A percentile compares a stretch with the other conserved stretches of the same genome.
phyloP scores from a whole-genome alignment of 2,888 invertebrate genomes.

The Tupiocoris notatus region DNA sequence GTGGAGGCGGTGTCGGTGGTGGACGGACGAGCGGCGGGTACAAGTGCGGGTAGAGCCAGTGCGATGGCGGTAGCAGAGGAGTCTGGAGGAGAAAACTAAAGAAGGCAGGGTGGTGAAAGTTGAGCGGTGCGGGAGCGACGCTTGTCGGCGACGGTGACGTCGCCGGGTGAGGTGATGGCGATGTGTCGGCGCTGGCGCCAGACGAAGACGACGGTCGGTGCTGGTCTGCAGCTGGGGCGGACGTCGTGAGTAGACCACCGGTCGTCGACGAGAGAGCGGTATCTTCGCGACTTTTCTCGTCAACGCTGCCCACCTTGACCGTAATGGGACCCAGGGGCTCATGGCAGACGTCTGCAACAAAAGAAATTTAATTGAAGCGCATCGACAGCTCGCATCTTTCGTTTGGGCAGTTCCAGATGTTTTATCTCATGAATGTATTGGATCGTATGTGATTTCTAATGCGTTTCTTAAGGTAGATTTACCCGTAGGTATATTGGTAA shows the following conservation, averaged over 20 bases:
- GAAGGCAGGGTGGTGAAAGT: constrained; percentile 50
- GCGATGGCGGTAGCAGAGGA: constrained; percentile 71
- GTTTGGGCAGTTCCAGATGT: too few species aligned
- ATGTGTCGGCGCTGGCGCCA: constrained; percentile 41
- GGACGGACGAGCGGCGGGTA: constrained; percentile 58
- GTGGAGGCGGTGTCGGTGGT: constrained; percentile 39
- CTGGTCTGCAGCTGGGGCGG: constrained; percentile 5
- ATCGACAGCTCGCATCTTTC: too few species aligned
- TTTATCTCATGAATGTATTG: too few species aligned
- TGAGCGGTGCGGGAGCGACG: constrained; percentile 46
- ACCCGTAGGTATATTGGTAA: too few species aligned
- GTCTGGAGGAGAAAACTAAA: constrained; percentile 66
- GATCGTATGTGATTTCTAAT: too few species aligned
- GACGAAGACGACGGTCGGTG: constrained; percentile 40
- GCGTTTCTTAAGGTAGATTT: too few species aligned
- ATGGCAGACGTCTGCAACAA: constrained; percentile 44
- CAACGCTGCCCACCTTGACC: constrained; percentile 49
- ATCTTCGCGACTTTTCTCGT: constrained; percentile 45
- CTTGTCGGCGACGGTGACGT: constrained; percentile 46
- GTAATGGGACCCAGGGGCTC: constrained; percentile 51
- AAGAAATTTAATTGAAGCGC: constrained; percentile 13
- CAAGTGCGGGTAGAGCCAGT: constrained; percentile 75
- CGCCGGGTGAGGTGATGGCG: constrained; percentile 46
- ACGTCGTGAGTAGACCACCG: constrained; percentile 46
- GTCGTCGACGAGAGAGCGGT: neutral